These are phyloP conservation scores for Girardinichthys multiradiatus DNA, from an alignment of 2,113 vertebrate species.

Conservation along the genomic window DNA sequence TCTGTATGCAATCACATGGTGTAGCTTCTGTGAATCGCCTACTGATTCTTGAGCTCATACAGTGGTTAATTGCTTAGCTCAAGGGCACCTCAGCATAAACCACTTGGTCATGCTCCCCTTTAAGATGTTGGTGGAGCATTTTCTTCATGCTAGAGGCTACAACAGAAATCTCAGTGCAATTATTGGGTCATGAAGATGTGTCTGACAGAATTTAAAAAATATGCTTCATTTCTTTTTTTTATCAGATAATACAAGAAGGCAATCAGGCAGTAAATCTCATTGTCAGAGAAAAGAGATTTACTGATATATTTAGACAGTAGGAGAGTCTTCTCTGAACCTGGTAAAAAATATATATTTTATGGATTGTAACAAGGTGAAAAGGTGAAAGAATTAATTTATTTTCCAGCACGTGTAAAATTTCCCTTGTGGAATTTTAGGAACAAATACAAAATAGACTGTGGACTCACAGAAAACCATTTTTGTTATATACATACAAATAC, in stretches of 20 bases:
- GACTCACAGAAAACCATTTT: too few relatives aligned
- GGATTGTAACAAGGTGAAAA: slow-evolving; percentile 38
- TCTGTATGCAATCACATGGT: neutral
- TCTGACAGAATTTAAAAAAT: slow-evolving; percentile 52
- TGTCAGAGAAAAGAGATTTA: slow-evolving; percentile 35
- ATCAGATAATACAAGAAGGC: slow-evolving; percentile 42
- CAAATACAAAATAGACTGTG: neutral
- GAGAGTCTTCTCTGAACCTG: slow-evolving; percentile 47
- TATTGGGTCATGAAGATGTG: slow-evolving; percentile 61
- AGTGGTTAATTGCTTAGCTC: slow-evolving; percentile 43
- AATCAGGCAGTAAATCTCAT: slow-evolving; percentile 49
- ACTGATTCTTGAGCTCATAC: neutral
- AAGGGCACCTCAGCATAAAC: slow-evolving; percentile 58
- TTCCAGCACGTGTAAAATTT: slow-evolving; percentile 30
- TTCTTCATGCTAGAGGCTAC: slow-evolving; percentile 53
- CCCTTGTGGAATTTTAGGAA: neutral
- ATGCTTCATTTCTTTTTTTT: slow-evolving; percentile 57
- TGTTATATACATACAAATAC: too few relatives aligned
- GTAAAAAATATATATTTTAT: slow-evolving; percentile 43
- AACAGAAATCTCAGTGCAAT: slow-evolving; percentile 47
- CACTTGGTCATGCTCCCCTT: slow-evolving; percentile 44
- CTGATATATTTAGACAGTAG: slow-evolving; percentile 53
- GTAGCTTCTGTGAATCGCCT: neutral
- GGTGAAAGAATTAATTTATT: slow-evolving; percentile 23
- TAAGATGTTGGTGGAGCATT: slow-evolving; percentile 38